Evolutionary conservation across 2,113 vertebrate species (phyloP).

Genomic region (Anolis sagrei): DNA sequence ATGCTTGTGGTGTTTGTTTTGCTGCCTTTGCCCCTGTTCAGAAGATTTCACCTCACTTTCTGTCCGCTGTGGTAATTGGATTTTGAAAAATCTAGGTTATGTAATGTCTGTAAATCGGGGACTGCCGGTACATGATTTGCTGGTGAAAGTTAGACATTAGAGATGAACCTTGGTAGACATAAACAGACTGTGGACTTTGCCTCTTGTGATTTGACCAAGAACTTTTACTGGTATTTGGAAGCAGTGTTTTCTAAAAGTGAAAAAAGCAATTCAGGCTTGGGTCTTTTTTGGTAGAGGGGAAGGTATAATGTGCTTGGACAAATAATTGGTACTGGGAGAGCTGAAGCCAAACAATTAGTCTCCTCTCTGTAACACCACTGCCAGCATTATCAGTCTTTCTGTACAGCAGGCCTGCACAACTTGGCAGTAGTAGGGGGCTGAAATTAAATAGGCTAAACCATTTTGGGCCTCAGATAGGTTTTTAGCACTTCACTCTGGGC

Average conservation of each 20-base stretch:
- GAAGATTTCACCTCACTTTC: too few species aligned
- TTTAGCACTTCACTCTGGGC: too few species aligned
- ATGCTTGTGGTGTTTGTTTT: too few species aligned
- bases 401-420: not conserved
- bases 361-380: too few species aligned
- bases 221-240: not conserved
- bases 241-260: not conserved
- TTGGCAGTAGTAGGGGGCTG: too few species aligned
- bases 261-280: not conserved
- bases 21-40: too few species aligned
- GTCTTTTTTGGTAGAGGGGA: not conserved
- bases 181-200: not conserved
- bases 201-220: not conserved
- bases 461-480: too few species aligned
- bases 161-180: not conserved
- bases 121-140: accelerated
- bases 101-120: too few species aligned
- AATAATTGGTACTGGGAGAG: not conserved
- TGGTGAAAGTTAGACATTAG: not conserved
- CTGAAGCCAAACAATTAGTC: not conserved
- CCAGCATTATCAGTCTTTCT: not conserved
- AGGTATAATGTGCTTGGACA: not conserved
- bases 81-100: too few species aligned
- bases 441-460: too few species aligned
- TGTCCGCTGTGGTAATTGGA: too few species aligned